Percentiles rank a stretch among this genome's conserved stretches.
Evolutionary conservation across 2,797 vertebrate species (phyloP).

Genomic region (Aplochiton taeniatus): DNA sequence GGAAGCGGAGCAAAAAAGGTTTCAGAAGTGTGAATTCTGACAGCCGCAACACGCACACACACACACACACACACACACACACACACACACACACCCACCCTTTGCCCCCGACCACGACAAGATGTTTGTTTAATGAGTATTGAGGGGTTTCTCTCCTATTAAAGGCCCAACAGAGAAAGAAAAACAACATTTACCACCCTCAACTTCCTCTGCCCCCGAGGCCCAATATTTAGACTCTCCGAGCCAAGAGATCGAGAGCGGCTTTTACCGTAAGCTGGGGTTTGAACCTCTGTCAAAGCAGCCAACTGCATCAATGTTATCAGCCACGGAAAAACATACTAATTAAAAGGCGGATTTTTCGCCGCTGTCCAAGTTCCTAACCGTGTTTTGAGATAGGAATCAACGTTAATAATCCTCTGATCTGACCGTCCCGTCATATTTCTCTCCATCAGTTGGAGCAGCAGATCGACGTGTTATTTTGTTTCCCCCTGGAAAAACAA

Average conservation of each 20-base stretch:
- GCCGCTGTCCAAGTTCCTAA: slow-evolving; percentile 32
- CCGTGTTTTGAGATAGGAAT: slow-evolving; percentile 47
- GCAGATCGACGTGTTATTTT: slow-evolving; percentile 33
- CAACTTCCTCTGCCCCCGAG: slow-evolving; percentile 57
- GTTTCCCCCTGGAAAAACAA: background rate
- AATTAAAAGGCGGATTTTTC: slow-evolving; percentile 45
- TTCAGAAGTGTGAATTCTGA: slow-evolving; percentile 54
- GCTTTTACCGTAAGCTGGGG: slow-evolving; percentile 29
- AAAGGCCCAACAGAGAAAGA: slow-evolving; percentile 54
- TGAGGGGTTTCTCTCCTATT: slow-evolving; percentile 54
- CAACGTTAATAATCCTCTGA: slow-evolving; percentile 42
- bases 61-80: slow-evolving; percentile 19
- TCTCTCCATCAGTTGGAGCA: background rate
- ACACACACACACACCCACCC: slow-evolving; percentile 1
- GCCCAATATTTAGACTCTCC: slow-evolving; percentile 56
- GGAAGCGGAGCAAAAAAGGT: slow-evolving; percentile 23
- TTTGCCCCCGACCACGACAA: slow-evolving; percentile 49
- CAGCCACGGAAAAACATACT: slow-evolving; percentile 50
- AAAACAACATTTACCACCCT: slow-evolving; percentile 65
- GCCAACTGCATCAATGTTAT: slow-evolving; percentile 51
- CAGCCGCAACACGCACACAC: slow-evolving; percentile 22
- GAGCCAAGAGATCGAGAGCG: slow-evolving; percentile 33
- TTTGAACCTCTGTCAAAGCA: slow-evolving; percentile 41
- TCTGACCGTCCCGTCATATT: slow-evolving; percentile 8
- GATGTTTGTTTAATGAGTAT: slow-evolving; percentile 62